These are phyloP conservation scores for Zaprionus nigranus DNA, from an alignment of 1,140 invertebrate species.

Conservation along the genomic window DNA sequence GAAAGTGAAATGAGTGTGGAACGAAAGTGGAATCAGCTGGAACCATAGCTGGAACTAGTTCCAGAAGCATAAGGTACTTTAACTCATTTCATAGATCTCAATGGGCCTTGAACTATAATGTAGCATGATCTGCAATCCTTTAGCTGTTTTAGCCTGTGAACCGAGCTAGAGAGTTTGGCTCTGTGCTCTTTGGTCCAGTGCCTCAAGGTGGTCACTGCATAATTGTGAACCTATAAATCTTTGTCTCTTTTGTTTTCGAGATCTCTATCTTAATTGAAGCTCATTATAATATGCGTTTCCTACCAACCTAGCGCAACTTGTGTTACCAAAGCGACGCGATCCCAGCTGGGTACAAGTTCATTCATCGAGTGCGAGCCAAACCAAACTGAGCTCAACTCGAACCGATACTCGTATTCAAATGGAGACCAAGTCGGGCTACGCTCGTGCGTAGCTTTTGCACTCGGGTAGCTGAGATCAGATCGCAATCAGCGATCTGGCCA, in stretches of 20 bases:
- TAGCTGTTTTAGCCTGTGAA: neutral
- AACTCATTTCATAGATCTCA: too few species aligned
- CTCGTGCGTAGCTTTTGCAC: slow-evolving; percentile 63
- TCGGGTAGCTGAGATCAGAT: slow-evolving; percentile 58
- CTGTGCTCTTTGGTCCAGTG: slow-evolving; percentile 40
- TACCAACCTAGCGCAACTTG: slow-evolving; percentile 57
- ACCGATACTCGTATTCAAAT: slow-evolving; percentile 38
- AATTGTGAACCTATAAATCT: slow-evolving; percentile 80
- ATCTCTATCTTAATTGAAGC: slow-evolving; percentile 81
- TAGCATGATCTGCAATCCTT: slow-evolving; percentile 32
- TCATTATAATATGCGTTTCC: slow-evolving; percentile 83
- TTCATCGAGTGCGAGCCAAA: slow-evolving; percentile 41
- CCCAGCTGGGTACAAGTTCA: slow-evolving; percentile 31
- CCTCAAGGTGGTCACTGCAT: slow-evolving; percentile 64
- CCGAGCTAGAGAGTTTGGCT: neutral
- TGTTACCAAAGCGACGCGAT: slow-evolving; percentile 53
- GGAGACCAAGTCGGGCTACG: slow-evolving; percentile 35
- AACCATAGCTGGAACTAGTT: neutral
- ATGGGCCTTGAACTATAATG: neutral
- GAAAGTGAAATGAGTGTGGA: slow-evolving; percentile 18
- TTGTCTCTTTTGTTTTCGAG: slow-evolving; percentile 76
- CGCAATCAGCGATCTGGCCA: slow-evolving; percentile 57
- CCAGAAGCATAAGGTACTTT: too few species aligned
- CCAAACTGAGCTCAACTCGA: neutral
- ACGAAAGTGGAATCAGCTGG: neutral